Conservation (phyloP, 2,888 invertebrate species). For the Agrotis clavis region DNA sequence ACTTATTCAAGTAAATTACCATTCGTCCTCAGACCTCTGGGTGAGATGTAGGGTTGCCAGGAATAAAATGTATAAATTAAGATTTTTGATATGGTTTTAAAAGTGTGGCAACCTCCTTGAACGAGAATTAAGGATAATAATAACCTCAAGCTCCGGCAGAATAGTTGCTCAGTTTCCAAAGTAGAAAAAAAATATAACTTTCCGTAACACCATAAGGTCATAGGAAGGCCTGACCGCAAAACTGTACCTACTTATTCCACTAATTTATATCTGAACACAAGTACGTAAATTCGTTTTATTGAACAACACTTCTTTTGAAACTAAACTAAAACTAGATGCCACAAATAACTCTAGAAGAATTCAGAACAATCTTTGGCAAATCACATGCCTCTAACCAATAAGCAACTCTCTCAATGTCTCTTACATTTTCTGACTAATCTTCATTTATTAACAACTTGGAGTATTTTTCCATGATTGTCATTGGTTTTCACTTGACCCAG, state of each 20-base stretch:
- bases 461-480: constrained; percentile 8
- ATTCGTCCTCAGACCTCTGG: constrained; percentile 50
- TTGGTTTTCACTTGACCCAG: constrained; percentile 33
- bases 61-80: not conserved
- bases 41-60: constrained; percentile 35
- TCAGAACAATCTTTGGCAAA: not conserved
- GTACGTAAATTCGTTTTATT: too few species aligned
- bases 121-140: too few species aligned
- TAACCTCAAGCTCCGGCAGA: too few species aligned
- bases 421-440: not conserved
- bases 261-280: too few species aligned
- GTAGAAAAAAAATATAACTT: too few species aligned
- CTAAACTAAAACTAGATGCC: too few species aligned
- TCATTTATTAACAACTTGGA: not conserved
- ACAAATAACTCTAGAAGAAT: too few species aligned
- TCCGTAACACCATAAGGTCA: too few species aligned
- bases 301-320: too few species aligned
- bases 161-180: too few species aligned
- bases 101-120: not conserved
- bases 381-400: not conserved
- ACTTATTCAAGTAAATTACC: constrained; percentile 63
- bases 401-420: not conserved
- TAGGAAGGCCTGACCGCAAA: too few species aligned
- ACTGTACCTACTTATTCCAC: too few species aligned
- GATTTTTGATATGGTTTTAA: not conserved